Base-by-base conservation (phyloP, 2,888 invertebrate species). In the Cordilura impudica region DNA sequence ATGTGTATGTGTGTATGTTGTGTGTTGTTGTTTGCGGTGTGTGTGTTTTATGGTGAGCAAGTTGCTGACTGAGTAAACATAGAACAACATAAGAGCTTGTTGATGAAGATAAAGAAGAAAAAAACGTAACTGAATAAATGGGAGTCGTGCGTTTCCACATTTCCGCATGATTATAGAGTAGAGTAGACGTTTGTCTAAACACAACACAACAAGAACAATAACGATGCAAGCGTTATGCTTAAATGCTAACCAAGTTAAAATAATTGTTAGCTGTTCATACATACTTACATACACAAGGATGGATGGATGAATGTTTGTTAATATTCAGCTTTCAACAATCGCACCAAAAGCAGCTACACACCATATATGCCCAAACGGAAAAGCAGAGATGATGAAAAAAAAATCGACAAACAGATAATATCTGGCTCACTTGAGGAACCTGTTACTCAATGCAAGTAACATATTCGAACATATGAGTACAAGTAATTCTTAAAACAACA, bases 351-450 rank as follows among this genome's bases (percentile, higher is more conserved):
- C n/a, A n/a, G n/a, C n/a, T n/a, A n/a, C n/a, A n/a, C 47, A 47
- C 23, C 19, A 49, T 21, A 49, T 31, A 12, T 45, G 10, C 60
- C 43, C 23, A 70, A 60, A 60, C 43, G 35, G 12, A 60, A 29
- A 51, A 60, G 26, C 10, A 6, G 66, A 19, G 47, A 26, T 29
- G 26, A 26, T 49, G 49, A 18, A 26, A 71, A 31, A 8, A 65
- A 47, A 47, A 54, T 63, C 56, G 56, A 47, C 47, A 54, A n/a
- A 16, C 10, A 72, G 72, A 72, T 72, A 72, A 72, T 63, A 72
- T 72, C 72, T 70, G 45, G 72, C 54, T 61, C 72, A 72, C 61
- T 63, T 65, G 63, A 35, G 56, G 72, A 72, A 72, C 72, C 72
- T 72, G 72, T 72, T 72, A 72, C 35, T 23, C 63, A 56, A 54